Base-by-base conservation (phyloP, 2,113 vertebrate genomes). In the Dendrocopos noguchii region DNA sequence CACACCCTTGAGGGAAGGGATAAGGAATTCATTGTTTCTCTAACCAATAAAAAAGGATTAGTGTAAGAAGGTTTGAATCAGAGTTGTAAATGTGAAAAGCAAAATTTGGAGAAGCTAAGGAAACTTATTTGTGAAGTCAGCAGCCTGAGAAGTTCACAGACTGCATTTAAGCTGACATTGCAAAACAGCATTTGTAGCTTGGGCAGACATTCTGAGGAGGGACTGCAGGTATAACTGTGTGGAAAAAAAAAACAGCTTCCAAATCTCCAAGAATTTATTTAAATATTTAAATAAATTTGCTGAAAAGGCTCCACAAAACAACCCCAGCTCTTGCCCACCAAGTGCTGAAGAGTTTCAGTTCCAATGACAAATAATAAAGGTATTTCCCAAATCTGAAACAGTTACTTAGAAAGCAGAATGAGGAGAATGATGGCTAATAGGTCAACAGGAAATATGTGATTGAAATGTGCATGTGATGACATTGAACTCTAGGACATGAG, bases 271-370 rank as follows among this genome's bases (percentile, higher is more conserved):
- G 17, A 66, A 61, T 68, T 11, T 65, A 86, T 15, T 50, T 50
- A 56, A 79, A 39, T 39, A 39, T 39, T 39, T 39, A 61, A 42
- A 67, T 11, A 18, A 12, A 5, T 57, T 20, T n/a, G 4, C 79
- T 14, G 44, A 24, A 44, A 25, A 34, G 46, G 4, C 5, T 6
- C 18, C 12, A 22, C 2, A 27, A 39, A 80, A 28, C 19, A 66
- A 6, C 1, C 3, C 47, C 47, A 50, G 15, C 2, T 1, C 6
- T 4, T 50, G 44, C 8, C 17, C 3, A 9, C 6, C 33, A 44
- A 53, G 21, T 39, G 22, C 42, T 39, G 46, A 47, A 20, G 13
- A 7, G 15, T 76, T 85, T 33, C 50, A 47, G 17, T 65, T 80
- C 14, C 10, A 25, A 17, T 27, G 53, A 46, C 11, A 76, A 33